Conservation (phyloP, 2,797 vertebrate species). For the Intellagama lesueurii region DNA sequence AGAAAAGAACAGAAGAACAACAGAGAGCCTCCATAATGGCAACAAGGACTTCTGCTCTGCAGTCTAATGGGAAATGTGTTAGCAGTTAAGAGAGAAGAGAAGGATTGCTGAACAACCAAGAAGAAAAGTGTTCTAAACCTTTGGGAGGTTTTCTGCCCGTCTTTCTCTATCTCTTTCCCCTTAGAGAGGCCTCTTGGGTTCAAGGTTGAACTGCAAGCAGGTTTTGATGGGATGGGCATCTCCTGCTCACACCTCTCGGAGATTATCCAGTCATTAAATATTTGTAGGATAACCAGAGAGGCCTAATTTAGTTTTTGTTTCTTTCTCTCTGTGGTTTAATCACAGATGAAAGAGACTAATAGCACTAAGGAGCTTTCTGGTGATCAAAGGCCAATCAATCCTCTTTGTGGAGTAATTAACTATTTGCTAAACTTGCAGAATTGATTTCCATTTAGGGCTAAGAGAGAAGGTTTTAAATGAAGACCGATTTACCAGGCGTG, state of each 20-base stretch:
- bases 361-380: conserved; percentile 84
- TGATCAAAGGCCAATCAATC: conserved; percentile 88
- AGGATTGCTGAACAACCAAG: neutral
- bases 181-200: conserved; percentile 73
- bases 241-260: conserved; percentile 82
- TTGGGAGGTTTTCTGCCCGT: conserved; percentile 71
- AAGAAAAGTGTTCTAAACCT: neutral
- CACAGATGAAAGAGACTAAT: conserved; percentile 90
- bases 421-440: conserved; percentile 95
- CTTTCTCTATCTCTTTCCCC: conserved; percentile 52
- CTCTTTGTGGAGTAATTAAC: conserved; percentile 90
- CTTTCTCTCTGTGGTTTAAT: conserved; percentile 87
- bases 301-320: conserved; percentile 90
- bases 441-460: conserved; percentile 92
- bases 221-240: conserved; percentile 72
- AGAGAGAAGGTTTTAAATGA: conserved; percentile 89
- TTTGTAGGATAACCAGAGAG: conserved; percentile 87
- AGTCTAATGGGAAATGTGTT: no score
- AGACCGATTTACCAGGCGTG: conserved; percentile 85
- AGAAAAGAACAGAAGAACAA: no score
- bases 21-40: no score
- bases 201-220: conserved; percentile 74
- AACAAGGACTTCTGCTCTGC: no score
- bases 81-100: neutral
- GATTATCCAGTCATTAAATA: conserved; percentile 87